Evolutionary conservation across 2,888 invertebrate species (phyloP).

Genomic region (Chloroclystis v-ata): DNA sequence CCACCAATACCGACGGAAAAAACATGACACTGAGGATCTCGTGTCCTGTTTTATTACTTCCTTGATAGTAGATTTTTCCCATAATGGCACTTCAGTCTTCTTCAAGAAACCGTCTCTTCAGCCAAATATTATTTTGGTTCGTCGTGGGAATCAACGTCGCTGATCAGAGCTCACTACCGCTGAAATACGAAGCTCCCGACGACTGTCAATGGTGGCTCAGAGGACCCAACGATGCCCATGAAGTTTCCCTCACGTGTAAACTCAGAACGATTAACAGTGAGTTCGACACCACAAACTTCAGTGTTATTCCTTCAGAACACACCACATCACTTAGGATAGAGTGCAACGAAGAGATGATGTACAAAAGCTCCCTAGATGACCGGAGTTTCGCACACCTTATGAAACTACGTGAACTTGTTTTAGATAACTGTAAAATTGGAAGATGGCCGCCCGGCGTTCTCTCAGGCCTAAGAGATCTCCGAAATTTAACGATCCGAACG

Average conservation of each 20-base stretch:
- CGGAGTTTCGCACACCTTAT: constrained; percentile 88
- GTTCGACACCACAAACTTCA: constrained; percentile 92
- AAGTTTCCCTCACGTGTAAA: constrained; percentile 87
- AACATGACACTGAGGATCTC: constrained; percentile 74
- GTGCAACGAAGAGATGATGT: constrained; percentile 88
- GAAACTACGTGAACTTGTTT: constrained; percentile 86
- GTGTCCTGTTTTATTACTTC: constrained; percentile 73
- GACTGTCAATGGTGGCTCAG: constrained; percentile 89
- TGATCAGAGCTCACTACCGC: constrained; percentile 69
- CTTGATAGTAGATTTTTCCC: constrained; percentile 70
- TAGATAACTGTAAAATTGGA: constrained; percentile 92
- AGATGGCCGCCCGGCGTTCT: constrained; percentile 89
- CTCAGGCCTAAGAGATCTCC: constrained; percentile 86
- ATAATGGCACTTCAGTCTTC: constrained; percentile 64
- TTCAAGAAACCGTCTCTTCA: constrained; percentile 53
- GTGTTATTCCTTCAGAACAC: constrained; percentile 90
- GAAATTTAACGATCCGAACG: constrained; percentile 90
- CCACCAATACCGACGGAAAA: constrained; percentile 73
- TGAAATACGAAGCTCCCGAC: constrained; percentile 88
- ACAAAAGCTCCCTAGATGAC: constrained; percentile 86
- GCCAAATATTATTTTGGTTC: constrained; percentile 67
- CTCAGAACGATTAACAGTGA: constrained; percentile 91
- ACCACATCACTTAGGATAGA: constrained; percentile 87
- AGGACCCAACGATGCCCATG: constrained; percentile 80
- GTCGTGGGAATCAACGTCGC: constrained; percentile 65